A percentile compares a stretch with the other conserved stretches of the same genome.
Conservation (phyloP, 2,797 vertebrate genomes). For the Antennarius maculatus region DNA sequence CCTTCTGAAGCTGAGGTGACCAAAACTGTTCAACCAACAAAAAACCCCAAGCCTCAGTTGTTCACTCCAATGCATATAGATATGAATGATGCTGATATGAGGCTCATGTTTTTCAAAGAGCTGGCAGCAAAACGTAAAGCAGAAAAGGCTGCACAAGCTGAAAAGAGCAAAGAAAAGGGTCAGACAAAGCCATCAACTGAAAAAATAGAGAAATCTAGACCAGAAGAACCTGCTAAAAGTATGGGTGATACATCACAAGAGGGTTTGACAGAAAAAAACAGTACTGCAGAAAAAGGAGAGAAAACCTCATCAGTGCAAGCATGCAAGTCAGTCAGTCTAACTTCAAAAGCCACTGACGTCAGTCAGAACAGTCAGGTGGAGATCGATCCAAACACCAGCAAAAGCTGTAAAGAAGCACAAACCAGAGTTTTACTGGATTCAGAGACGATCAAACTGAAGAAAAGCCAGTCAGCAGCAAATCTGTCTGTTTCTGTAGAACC, state of each 20-base stretch:
- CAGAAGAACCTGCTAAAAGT: conserved; percentile 28
- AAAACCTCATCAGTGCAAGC: conserved; percentile 26
- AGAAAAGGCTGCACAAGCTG: conserved; percentile 54
- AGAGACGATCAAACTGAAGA: conserved; percentile 48
- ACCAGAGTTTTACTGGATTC: conserved; percentile 54
- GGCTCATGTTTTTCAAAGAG: conserved; percentile 81
- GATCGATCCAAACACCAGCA: conserved; percentile 4
- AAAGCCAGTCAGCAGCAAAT: conserved; percentile 25
- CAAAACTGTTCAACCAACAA: conserved; percentile 33
- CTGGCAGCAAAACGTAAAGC: conserved; percentile 79
- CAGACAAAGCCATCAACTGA: conserved; percentile 29
- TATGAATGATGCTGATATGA: conserved; percentile 78
- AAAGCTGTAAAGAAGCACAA: conserved; percentile 36
- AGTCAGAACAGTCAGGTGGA: conserved; percentile 20
- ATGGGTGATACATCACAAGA: conserved; percentile 13
- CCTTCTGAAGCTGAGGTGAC: conserved; percentile 29
- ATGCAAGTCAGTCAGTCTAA: conserved; percentile 2
- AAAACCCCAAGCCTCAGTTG: conserved; percentile 37
- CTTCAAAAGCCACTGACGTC: conserved; percentile 28
- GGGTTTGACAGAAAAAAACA: neutral
- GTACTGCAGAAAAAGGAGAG: conserved; percentile 10
- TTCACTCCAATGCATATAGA: conserved; percentile 48
- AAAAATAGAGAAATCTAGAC: conserved; percentile 32
- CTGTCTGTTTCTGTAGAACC: conserved; percentile 52
- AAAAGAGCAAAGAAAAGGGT: conserved; percentile 49